Evolutionary conservation across 2,113 vertebrate genomes (phyloP), one percentile per base, ranked within the genome.

Genomic region (Echinops telfairi): DNA sequence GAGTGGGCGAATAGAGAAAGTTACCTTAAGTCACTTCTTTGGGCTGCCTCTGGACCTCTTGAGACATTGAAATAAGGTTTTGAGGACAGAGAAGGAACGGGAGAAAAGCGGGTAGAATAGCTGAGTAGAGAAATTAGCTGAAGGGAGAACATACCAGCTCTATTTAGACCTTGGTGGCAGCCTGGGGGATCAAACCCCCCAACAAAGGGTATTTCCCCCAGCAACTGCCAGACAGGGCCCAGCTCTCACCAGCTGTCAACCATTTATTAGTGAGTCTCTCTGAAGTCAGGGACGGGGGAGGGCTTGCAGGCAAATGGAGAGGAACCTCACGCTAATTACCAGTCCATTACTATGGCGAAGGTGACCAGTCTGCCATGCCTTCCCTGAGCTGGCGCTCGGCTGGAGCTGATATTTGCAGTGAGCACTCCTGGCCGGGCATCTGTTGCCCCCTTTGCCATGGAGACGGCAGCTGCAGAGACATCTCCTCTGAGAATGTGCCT

Each of bases 381-480:
- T 29, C 62, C 53, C 38, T 0, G 8, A 4, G 31, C 78, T 90
- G 57, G 33, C 0, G 40, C 84, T 92, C 82, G 95, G 93, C 83
- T 16, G 66, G 89, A 84, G 77, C 95, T 97, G 33, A 33, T 86
- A 89, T 96, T 97, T 95, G 97, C 66, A 79, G 94, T 83, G n/a
- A 2, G 2, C 0, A n/a, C 84, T 97, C 94, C 94, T 96, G 77
- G 89, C 0, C 53, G 79, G 89, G 86, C 95, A 75, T 33, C 1
- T 94, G 92, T 96, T 95, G 97, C 90, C 92, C 71, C 2, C 84
- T 57, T 96, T 0, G 25, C 97, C 95, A 90, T 70, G 77, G 98
- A 96, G 96, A 95, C 4, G 16, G 98, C 98, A 98, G 98, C 98
- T 98, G 98, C 97, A 43, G 94, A 88, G 15, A 58, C 36, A 23